A percentile compares a stretch with the other conserved stretches of the same genome.
Conservation (phyloP, 2,888 invertebrate species). For the Lamellibrachia satsuma region DNA sequence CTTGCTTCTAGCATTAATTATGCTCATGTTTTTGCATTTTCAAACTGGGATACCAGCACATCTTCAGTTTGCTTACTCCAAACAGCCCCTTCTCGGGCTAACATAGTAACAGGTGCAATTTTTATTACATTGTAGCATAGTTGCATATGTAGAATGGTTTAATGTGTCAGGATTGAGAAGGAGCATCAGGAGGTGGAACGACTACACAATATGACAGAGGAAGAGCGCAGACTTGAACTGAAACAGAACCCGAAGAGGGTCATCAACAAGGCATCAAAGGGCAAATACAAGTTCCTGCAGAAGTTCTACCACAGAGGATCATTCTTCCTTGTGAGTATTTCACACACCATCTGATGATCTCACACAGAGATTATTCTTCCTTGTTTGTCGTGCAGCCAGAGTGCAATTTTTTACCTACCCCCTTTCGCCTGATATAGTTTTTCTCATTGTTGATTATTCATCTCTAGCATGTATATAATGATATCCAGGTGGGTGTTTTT, state of each 20-base stretch:
- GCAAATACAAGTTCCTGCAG: slow-evolving; percentile 99
- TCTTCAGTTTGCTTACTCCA: no score
- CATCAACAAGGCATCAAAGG: slow-evolving; percentile 79
- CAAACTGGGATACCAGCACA: no score
- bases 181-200: slow-evolving; percentile 89
- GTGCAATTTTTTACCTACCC: no score
- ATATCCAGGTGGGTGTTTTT: no score
- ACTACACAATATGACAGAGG: slow-evolving; percentile 92
- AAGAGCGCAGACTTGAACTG: slow-evolving; percentile 89
- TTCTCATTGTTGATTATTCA: no score
- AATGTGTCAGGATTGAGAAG: slow-evolving; percentile 77
- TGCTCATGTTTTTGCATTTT: no score
- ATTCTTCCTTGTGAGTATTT: slow-evolving; percentile 82
- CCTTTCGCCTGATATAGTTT: no score
- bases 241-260: slow-evolving; percentile 90
- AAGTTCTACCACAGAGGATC: slow-evolving; percentile 99
- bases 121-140: not conserved
- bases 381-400: no score
- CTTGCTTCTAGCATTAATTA: no score
- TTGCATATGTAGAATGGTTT: not conserved
- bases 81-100: no score
- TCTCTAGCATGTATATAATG: no score
- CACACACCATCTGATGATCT: not conserved
- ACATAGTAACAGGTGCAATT: not conserved
- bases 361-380: no score